phyloP scores from a whole-genome alignment of 2,888 invertebrate species.

The Myopa testacea region DNA sequence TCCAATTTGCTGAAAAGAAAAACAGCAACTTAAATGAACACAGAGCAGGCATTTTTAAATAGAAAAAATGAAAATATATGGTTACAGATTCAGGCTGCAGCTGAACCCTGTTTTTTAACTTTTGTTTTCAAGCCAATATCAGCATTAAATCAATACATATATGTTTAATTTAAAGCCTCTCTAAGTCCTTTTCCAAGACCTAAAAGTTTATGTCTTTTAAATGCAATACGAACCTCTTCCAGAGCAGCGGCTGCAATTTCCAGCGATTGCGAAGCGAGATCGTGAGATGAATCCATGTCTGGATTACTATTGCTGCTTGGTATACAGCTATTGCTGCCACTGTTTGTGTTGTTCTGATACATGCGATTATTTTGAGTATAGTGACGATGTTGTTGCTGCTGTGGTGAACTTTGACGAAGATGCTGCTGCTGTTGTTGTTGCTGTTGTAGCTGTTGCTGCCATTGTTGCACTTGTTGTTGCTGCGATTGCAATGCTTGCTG shows the following conservation, averaged over 20 bases:
- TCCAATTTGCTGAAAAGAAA: constrained; percentile 62
- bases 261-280: constrained; percentile 58
- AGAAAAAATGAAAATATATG: too few relatives aligned
- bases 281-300: constrained; percentile 54
- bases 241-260: constrained; percentile 62
- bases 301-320: constrained; percentile 43
- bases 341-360: constrained; percentile 44
- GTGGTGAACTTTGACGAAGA: constrained; percentile 42
- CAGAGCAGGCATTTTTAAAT: too few relatives aligned
- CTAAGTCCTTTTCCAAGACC: too few relatives aligned
- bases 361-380: constrained; percentile 35
- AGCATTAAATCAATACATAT: too few relatives aligned
- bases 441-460: constrained; percentile 47
- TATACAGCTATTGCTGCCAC: constrained; percentile 44
- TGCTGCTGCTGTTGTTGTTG: constrained; percentile 49
- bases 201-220: too few relatives aligned
- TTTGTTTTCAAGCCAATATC: too few relatives aligned
- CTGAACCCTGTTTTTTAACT: too few relatives aligned
- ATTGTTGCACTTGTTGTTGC: constrained; percentile 49
- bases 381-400: constrained; percentile 39
- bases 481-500: constrained; percentile 45
- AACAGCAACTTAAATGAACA: neutral
- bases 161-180: too few relatives aligned
- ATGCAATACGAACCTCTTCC: constrained; percentile 57
- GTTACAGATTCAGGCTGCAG: too few relatives aligned